These are phyloP conservation scores for Xylota segnis DNA, from an alignment of 2,888 invertebrate genomes.

Conservation along the genomic window DNA sequence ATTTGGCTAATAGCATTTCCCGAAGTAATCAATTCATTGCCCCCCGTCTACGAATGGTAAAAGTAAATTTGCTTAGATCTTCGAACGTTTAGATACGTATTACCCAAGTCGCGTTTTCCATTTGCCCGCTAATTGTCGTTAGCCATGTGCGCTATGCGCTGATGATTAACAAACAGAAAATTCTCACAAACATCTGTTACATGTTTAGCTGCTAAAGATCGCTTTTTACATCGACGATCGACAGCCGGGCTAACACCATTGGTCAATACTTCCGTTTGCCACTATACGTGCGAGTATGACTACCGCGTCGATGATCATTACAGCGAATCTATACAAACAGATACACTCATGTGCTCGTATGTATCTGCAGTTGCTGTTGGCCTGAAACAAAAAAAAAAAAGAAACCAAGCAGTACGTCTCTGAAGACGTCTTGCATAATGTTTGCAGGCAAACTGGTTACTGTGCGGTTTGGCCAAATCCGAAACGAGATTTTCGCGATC, in stretches of 20 bases:
- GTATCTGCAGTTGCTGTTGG: conserved; percentile 30
- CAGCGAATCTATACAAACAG: conserved; percentile 24
- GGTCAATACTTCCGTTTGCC: conserved; percentile 53
- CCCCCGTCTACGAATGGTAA: not conserved
- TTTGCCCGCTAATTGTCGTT: conserved; percentile 20
- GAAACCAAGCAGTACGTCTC: not conserved
- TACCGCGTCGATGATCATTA: conserved; percentile 13
- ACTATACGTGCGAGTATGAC: not conserved
- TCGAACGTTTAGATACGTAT: not conserved
- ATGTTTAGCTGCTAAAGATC: conserved; percentile 22
- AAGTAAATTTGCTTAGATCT: not conserved
- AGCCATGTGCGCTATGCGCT: not conserved
- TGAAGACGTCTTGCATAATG: conserved; percentile 60
- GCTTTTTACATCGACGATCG: not conserved
- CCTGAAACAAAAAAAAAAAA: not conserved
- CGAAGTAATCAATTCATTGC: not conserved
- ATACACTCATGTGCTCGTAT: not conserved
- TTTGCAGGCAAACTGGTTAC: conserved; percentile 47
- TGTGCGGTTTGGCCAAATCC: conserved; percentile 22
- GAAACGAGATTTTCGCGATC: conserved; percentile 36
- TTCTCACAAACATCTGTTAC: conserved; percentile 3
- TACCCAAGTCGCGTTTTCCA: not conserved
- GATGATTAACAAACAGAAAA: conserved; percentile 25
- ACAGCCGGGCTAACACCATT: conserved; percentile 37
- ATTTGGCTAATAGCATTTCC: not conserved